A percentile compares a stretch with the other conserved stretches of the same genome.
Evolutionary conservation across 2,888 invertebrate species (phyloP).

Genomic region (Lepidocyrtoides sp.): DNA sequence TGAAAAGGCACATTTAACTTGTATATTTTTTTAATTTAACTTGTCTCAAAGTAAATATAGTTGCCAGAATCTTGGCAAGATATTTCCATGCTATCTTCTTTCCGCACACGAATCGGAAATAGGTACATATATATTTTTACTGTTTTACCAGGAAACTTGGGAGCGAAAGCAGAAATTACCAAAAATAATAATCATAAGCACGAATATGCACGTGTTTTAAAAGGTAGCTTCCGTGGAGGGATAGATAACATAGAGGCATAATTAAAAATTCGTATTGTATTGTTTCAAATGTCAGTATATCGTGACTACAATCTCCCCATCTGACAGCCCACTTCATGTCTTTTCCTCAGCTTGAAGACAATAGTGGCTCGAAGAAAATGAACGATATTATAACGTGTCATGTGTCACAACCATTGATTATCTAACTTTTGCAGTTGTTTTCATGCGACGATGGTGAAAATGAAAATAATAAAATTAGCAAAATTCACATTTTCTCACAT

Average conservation of each 20-base stretch:
- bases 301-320: constrained; percentile 60
- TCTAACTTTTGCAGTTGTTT: constrained; percentile 42
- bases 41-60: constrained; percentile 46
- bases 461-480: constrained; percentile 63
- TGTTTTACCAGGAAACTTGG: not conserved
- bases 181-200: constrained; percentile 12
- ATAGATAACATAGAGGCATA: constrained; percentile 44
- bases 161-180: not conserved
- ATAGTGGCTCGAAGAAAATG: not conserved
- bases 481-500: constrained; percentile 24
- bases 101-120: constrained; percentile 41
- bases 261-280: constrained; percentile 63
- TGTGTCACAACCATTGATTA: constrained; percentile 62
- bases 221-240: constrained; percentile 22
- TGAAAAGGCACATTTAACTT: not conserved
- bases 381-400: constrained; percentile 36
- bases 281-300: constrained; percentile 60
- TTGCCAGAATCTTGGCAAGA: constrained; percentile 3
- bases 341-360: constrained; percentile 47
- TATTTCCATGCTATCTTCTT: constrained; percentile 7
- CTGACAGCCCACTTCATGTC: constrained; percentile 70
- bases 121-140: constrained; percentile 7
- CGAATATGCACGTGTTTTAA: constrained; percentile 51
- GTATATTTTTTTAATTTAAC: constrained; percentile 54
- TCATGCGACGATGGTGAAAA: constrained; percentile 14